Conservation (phyloP, 2,888 invertebrate genomes). For the Clepsis dumicolana region DNA sequence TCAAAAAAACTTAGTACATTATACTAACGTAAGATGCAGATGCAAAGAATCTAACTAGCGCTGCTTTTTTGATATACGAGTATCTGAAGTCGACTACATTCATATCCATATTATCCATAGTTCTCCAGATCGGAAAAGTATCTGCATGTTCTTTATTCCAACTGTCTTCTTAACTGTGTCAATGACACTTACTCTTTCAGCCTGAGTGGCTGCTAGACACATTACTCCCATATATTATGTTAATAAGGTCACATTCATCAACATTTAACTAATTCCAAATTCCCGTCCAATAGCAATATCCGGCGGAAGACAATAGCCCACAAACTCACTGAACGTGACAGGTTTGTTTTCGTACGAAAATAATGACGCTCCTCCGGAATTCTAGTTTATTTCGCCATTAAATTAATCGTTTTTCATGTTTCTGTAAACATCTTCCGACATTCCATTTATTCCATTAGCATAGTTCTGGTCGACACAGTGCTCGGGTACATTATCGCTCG, state of each 20-base stretch:
- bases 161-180: background rate
- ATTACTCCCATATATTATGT: background rate
- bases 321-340: constrained; percentile 11
- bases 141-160: background rate
- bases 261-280: constrained; percentile 9
- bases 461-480: constrained; percentile 36
- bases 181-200: background rate
- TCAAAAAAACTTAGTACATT: background rate
- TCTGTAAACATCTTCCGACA: constrained; percentile 31
- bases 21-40: too few relatives aligned
- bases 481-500: constrained; percentile 29
- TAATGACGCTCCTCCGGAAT: constrained; percentile 12
- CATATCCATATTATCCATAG: too few relatives aligned
- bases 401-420: constrained; percentile 20
- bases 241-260: constrained; percentile 9
- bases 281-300: constrained; percentile 10
- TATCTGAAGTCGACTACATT: too few relatives aligned
- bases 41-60: too few relatives aligned
- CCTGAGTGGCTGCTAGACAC: background rate
- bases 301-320: constrained; percentile 15
- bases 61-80: too few relatives aligned
- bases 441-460: constrained; percentile 39
- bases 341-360: constrained; percentile 20
- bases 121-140: too few relatives aligned
- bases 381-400: constrained; percentile 18